These are phyloP conservation scores for Tortrix viridana DNA, from an alignment of 2,888 invertebrate species.

Conservation along the genomic window DNA sequence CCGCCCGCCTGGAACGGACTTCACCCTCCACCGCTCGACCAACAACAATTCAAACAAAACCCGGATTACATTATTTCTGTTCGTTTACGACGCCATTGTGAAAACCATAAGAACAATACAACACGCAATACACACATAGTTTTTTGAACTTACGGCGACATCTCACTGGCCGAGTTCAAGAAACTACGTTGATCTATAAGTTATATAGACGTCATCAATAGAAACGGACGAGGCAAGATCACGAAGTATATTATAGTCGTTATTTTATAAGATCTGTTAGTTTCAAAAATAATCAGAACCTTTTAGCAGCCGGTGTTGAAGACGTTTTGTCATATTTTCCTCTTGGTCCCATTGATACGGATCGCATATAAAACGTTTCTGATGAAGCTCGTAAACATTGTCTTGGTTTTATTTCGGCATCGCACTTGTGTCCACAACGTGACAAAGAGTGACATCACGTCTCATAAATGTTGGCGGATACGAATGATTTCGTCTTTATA, in stretches of 20 bases:
- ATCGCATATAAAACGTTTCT: constrained; percentile 33
- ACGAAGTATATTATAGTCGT: background rate
- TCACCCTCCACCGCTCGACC: constrained; percentile 47
- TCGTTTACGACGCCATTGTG: constrained; percentile 31
- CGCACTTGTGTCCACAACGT: constrained; percentile 67
- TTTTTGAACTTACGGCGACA: constrained; percentile 21
- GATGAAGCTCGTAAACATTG: constrained; percentile 62
- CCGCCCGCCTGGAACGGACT: constrained; percentile 55
- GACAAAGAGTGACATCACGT: constrained; percentile 74
- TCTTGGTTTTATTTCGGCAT: constrained; percentile 69
- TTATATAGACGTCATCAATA: background rate
- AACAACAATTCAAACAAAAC: constrained; percentile 32
- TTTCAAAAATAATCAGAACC: background rate
- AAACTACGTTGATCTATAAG: background rate
- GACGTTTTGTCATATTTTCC: constrained; percentile 20
- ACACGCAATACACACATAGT: constrained; percentile 12
- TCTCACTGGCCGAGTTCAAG: constrained; percentile 13
- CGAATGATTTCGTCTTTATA: constrained; percentile 40
- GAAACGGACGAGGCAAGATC: background rate
- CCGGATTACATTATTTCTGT: constrained; percentile 19
- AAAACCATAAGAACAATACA: constrained; percentile 11
- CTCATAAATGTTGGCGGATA: constrained; percentile 56
- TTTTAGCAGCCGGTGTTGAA: background rate
- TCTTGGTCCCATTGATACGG: constrained; percentile 30
- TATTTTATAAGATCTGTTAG: background rate